phyloP scores from a whole-genome alignment of 2,113 vertebrate genomes.

The Hydrochoerus hydrochaeris region DNA sequence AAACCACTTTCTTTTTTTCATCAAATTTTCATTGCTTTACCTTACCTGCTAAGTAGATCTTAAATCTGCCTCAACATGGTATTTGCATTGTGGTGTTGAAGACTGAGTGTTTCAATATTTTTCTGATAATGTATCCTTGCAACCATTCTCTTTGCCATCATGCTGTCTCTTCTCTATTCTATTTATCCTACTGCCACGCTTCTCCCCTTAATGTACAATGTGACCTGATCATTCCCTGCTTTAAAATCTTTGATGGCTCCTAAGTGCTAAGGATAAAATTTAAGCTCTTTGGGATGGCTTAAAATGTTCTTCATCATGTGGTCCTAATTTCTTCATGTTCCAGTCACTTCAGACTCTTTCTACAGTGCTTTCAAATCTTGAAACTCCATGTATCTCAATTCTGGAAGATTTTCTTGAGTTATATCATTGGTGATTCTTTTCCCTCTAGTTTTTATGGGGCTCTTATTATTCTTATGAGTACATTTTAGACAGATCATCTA shows the following conservation, averaged over 20 bases:
- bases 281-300: background rate
- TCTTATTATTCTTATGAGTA: slow-evolving; percentile 32
- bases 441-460: background rate
- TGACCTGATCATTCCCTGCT: background rate
- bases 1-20: background rate
- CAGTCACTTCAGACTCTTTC: background rate
- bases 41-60: background rate
- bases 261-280: background rate
- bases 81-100: background rate
- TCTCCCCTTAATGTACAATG: background rate
- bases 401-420: slow-evolving; percentile 7
- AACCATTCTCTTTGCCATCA: background rate
- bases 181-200: background rate
- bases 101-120: background rate
- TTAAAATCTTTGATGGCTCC: background rate
- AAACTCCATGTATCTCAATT: slow-evolving; percentile 8
- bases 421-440: slow-evolving; percentile 23
- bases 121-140: background rate
- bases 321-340: background rate
- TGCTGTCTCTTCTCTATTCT: background rate
- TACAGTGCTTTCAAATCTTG: background rate
- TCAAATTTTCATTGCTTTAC: background rate
- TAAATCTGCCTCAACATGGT: background rate
- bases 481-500: background rate
- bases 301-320: background rate